Evolutionary conservation across 2,888 invertebrate genomes (phyloP), one percentile per base, ranked within the genome.

Genomic region (Teleogryllus oceanicus): DNA sequence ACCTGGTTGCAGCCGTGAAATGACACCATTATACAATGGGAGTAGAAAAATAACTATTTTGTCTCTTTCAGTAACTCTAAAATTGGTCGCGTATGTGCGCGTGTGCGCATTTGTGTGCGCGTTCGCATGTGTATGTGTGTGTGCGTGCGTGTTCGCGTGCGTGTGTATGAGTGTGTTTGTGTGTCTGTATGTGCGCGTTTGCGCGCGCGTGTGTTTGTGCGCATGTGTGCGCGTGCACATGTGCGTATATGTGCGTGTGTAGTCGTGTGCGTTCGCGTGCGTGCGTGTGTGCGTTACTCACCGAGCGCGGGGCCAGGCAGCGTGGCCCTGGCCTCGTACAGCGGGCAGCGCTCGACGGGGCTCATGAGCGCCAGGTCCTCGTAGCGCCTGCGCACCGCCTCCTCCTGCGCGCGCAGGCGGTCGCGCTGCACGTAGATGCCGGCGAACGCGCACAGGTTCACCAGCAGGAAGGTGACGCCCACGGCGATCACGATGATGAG

Each of bases 391-490:
- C 88, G 88, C 80, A 88, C 85, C 78, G 87, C 85, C 82, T 87
- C 87, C 83, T 90, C 90, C 80, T 89, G 87, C 81, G 88, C 87
- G 84, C 89, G 89, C 49, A 90, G 86, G 85, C 89, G 89, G 81
- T 90, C 89, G 84, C 91, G 91, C 86, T 92, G 93, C 83, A 91
- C 91, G 85, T 92, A 94, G 75, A 94, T 87, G 82, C 90, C 89
- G 1, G 91, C 88, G 84, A 93, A 92, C 51, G 92, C 90, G n/a
- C 91, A 89, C 16, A 94, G 87, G 85, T 95, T 96, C 11, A 94
- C 88, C 37, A 93, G 87, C 11, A 96, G 87, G 85, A 96, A 94
- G 76, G 93, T 87, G 78, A 93, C 89, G 49, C 93, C 93, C 49
- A 89, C 86, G 76, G 89, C 86, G 74, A 88, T 86, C 78, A 89